A percentile compares a stretch with the other conserved stretches of the same genome.
Evolutionary conservation across 2,113 vertebrate genomes (phyloP).

Genomic region (Damaliscus lunatus): DNA sequence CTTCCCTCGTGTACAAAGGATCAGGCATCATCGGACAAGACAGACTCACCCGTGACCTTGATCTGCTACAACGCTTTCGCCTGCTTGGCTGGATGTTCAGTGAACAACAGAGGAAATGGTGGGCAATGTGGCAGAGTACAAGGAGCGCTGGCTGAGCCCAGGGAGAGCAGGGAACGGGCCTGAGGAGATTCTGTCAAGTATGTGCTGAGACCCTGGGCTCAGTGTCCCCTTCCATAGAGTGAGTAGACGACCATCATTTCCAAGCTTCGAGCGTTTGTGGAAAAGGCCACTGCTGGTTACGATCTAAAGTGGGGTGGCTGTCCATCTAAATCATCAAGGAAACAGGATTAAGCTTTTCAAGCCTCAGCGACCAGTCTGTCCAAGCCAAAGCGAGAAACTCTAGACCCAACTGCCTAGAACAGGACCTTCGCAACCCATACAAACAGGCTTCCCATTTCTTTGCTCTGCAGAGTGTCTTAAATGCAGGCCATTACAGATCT

Average conservation of each 20-base stretch:
- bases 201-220: background rate
- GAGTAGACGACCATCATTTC: background rate
- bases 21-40: background rate
- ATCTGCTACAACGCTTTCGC: background rate
- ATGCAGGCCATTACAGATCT: background rate
- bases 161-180: background rate
- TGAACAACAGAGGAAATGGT: background rate
- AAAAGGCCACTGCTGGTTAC: background rate
- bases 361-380: background rate
- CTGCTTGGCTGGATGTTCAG: background rate
- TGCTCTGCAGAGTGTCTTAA: background rate
- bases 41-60: background rate
- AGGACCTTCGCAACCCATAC: background rate
- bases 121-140: background rate
- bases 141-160: background rate
- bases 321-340: background rate
- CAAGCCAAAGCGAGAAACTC: background rate
- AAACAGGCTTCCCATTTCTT: background rate
- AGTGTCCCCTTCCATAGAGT: background rate
- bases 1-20: background rate
- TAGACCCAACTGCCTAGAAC: background rate
- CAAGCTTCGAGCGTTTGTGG: background rate
- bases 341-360: background rate
- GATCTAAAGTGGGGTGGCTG: background rate
- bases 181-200: background rate